A percentile compares a stretch with the other conserved stretches of the same genome.
Evolutionary conservation across 2,797 vertebrate genomes (phyloP).

Genomic region (Chiroxiphia lanceolata): DNA sequence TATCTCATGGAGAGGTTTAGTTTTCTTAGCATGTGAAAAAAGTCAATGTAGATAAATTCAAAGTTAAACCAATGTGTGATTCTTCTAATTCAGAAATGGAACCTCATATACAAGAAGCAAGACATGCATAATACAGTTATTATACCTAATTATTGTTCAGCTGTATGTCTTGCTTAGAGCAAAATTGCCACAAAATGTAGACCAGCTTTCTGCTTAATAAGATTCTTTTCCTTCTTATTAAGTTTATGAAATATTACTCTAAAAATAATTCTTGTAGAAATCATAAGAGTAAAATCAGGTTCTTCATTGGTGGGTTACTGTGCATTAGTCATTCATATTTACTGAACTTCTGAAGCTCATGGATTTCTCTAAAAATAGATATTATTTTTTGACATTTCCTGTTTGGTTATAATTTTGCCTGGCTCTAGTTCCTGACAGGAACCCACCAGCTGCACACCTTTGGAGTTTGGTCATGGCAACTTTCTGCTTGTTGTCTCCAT

Average conservation of each 20-base stretch:
- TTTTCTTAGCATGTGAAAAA: background rate
- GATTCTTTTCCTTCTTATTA: constrained; percentile 53
- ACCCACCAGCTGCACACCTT: background rate
- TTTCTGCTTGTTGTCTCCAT: background rate
- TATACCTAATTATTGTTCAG: constrained; percentile 57
- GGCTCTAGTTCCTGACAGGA: background rate
- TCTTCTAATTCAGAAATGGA: constrained; percentile 17
- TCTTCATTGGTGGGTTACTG: background rate
- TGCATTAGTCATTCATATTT: constrained; percentile 16
- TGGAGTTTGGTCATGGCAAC: background rate
- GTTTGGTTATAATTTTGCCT: background rate
- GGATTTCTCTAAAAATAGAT: constrained; percentile 51
- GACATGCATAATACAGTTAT: constrained; percentile 58
- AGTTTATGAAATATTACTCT: constrained; percentile 57
- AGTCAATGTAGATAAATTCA: background rate
- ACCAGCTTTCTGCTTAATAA: constrained; percentile 62
- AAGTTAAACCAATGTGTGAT: constrained; percentile 9
- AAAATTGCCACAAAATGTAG: constrained; percentile 60
- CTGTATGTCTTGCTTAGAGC: constrained; percentile 46
- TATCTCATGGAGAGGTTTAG: background rate
- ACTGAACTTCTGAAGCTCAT: constrained; percentile 1
- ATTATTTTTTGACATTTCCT: constrained; percentile 14
- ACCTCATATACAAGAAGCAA: constrained; percentile 22
- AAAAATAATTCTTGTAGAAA: constrained; percentile 49
- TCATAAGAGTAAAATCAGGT: constrained; percentile 2